Evolutionary conservation across 2,888 invertebrate species (phyloP).

Genomic region (Ariolimax columbianus): DNA sequence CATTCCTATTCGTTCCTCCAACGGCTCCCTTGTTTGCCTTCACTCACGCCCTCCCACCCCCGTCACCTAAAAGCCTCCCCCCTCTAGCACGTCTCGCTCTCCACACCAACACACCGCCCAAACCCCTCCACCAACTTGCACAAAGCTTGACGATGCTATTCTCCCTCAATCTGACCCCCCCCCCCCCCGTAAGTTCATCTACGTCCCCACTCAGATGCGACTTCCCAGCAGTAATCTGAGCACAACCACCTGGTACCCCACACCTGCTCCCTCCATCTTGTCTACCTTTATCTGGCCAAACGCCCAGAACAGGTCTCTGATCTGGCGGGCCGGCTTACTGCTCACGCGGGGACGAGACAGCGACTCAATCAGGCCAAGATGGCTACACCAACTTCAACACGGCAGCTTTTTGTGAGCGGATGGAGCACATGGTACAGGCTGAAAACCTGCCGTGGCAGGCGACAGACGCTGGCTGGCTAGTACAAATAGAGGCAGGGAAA

Average conservation of each 20-base stretch:
- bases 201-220: background rate
- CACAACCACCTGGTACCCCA: background rate
- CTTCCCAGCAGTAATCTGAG: background rate
- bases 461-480: background rate
- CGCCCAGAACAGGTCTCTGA: background rate
- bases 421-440: background rate
- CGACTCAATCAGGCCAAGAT: background rate
- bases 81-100: background rate
- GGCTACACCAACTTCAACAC: background rate
- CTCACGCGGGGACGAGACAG: background rate
- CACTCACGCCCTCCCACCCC: background rate
- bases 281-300: background rate
- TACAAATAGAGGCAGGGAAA: background rate
- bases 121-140: too few species aligned
- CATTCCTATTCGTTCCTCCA: constrained; percentile 6
- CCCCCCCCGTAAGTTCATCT: background rate
- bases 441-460: background rate
- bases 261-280: constrained; percentile 6
- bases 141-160: too few species aligned
- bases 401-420: background rate
- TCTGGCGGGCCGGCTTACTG: background rate
- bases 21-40: background rate
- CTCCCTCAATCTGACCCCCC: background rate
- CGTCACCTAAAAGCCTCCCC: background rate
- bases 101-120: background rate